Evolutionary conservation across 92 coral and sea anemone genomes (phyloP).

Genomic region (Metridium senile): DNA sequence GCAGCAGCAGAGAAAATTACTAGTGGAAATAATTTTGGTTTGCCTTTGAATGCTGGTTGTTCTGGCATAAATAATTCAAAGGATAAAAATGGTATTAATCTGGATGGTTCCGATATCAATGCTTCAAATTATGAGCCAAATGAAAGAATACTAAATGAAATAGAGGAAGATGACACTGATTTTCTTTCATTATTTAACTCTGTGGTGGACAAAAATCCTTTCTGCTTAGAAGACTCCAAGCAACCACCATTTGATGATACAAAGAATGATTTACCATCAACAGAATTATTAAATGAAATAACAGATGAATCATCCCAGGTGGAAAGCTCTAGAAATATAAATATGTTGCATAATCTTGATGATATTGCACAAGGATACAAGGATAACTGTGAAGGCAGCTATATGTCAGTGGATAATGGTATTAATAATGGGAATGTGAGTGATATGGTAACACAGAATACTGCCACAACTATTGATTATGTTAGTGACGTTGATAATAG

Average conservation of each 20-base stretch:
- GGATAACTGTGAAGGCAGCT: background rate
- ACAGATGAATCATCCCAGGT: background rate
- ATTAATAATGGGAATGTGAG: background rate
- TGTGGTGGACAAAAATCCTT: conserved; percentile 19
- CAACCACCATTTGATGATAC: background rate
- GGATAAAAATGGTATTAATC: background rate
- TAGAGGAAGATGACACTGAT: conserved; percentile 28
- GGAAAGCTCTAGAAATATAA: background rate
- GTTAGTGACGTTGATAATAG: background rate
- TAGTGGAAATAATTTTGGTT: conserved; percentile 3
- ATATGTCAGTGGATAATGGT: background rate
- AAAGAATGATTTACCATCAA: background rate
- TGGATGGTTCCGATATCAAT: background rate
- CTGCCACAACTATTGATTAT: background rate
- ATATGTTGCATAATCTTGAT: background rate
- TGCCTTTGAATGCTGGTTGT: background rate
- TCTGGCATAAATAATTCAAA: background rate
- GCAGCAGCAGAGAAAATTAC: conserved; percentile 85
- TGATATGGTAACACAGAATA: background rate
- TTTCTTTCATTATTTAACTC: conserved; percentile 24
- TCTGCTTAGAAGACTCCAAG: conserved; percentile 5
- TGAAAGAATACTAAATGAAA: background rate
- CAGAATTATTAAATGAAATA: background rate
- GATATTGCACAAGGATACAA: background rate
- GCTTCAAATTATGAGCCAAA: background rate